Conservation (phyloP, 64 coral and sea anemone genomes). For the Pocillopora damicornis region DNA sequence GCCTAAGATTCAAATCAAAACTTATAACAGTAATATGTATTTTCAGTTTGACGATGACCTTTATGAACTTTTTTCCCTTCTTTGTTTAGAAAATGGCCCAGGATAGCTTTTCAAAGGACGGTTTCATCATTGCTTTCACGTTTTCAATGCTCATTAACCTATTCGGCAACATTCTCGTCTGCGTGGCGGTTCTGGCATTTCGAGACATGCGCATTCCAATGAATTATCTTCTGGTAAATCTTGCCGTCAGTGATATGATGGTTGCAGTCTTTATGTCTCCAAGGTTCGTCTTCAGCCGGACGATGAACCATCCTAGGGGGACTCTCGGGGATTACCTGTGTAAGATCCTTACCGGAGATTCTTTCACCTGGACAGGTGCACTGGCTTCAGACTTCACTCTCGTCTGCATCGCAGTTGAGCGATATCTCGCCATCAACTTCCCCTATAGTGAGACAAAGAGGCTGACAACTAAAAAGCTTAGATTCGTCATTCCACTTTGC, state of each 20-base stretch:
- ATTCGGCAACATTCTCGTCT: constrained; percentile 23
- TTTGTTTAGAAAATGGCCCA: no score
- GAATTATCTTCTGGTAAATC: neutral
- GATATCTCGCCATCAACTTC: constrained; percentile 6
- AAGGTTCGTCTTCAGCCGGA: neutral
- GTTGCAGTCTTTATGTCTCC: neutral
- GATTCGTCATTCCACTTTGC: constrained; percentile 2
- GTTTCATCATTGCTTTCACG: no score
- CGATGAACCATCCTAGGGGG: constrained; percentile 7
- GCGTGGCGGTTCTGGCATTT: neutral
- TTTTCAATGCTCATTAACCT: no score
- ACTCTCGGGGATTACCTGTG: constrained; percentile 13
- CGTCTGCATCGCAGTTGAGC: constrained; percentile 1
- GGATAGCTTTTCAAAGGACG: no score
- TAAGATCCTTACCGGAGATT: constrained; percentile 29
- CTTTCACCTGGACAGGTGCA: constrained; percentile 26
- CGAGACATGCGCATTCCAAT: constrained; percentile 6
- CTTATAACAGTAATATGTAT: no score
- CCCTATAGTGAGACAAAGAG: neutral
- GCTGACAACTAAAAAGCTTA: constrained; percentile 16
- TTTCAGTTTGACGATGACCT: no score
- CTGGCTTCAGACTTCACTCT: constrained; percentile 16
- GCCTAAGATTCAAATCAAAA: no score
- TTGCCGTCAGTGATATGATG: constrained; percentile 24
- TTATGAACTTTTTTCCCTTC: no score